A percentile compares a stretch with the other conserved stretches of the same genome.
phyloP scores from a whole-genome alignment of 2,797 vertebrate species.

The Micrastur ruficollis region DNA sequence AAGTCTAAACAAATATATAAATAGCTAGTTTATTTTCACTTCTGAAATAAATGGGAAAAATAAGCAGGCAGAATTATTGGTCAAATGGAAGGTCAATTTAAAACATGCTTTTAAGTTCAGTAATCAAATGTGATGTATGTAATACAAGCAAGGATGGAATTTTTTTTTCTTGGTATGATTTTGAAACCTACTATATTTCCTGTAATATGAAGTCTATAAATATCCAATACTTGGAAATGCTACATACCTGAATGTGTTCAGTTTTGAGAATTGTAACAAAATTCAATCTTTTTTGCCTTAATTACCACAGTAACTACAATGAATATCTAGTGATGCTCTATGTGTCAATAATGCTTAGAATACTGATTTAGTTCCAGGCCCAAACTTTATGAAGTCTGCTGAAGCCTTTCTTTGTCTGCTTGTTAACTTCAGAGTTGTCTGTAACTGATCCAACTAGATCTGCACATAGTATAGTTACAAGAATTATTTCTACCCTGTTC shows the following conservation, averaged over 20 bases:
- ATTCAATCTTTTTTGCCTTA: not conserved
- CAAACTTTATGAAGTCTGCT: not conserved
- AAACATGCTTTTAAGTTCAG: not conserved
- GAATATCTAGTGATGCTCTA: not conserved
- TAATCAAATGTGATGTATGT: not conserved
- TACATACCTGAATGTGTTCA: not conserved
- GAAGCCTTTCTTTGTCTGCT: not conserved
- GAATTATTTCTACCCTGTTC: not conserved
- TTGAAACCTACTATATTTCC: not conserved
- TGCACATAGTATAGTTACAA: not conserved
- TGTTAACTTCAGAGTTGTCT: not conserved
- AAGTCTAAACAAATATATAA: constrained; percentile 14
- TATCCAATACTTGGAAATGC: not conserved
- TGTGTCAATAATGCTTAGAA: not conserved
- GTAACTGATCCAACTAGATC: not conserved
- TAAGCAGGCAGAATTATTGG: constrained; percentile 5
- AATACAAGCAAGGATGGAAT: not conserved
- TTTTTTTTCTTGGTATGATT: not conserved
- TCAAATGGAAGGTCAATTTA: constrained; percentile 1
- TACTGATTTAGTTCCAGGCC: not conserved
- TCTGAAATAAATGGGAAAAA: not conserved
- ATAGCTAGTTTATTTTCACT: constrained; percentile 32
- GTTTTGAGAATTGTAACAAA: not conserved
- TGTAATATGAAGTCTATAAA: not conserved
- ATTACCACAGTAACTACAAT: not conserved